Evolutionary conservation across 1,140 invertebrate species (phyloP), one percentile per base, ranked within the genome.

Genomic region (Drosophila cardini): DNA sequence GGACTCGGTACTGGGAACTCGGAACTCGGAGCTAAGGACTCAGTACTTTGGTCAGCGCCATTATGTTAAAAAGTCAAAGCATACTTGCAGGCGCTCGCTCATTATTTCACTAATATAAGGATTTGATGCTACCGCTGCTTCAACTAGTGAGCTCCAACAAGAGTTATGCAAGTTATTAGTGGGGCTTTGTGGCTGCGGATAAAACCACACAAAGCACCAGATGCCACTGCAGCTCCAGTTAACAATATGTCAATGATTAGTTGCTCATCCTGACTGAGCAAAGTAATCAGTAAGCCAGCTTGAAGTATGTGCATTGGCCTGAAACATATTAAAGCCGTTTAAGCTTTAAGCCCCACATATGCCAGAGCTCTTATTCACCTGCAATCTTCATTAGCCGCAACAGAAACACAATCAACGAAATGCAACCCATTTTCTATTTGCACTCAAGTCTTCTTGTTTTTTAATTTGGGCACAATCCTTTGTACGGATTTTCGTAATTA

Each of bases 121-220:
- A 65, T 55, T 40, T 55, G 30, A 42, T 15, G 43, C 32, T 46
- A 11, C 42, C 40, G 18, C 21, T 60, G 21, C 55, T 48, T 40
- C 56, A 60, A 36, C 40, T 42, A 26, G 21, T 15, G 3, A 45
- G 50, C 16, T 11, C 10, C 18, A 42, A 48, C 48, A 36, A 38
- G 46, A 85, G 78, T 68, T 86, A 76, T 78, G 80, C 68, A 86
- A 87, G 83, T 86, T 87, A 86, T 86, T 86, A 86, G 81, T 82
- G 65, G 38, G 61, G 72, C 72, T 75, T 70, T 75, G 65, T 71
- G 60, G 63, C 32, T 55, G 32, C 60, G 61, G 50, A 67, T 52
- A 67, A 65, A 45, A 69, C 30, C 42, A 36, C 26, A 50, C 55
- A 61, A 62, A 62, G 38, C 61, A 45, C n/a, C 42, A 36, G 55